Evolutionary conservation across 2,113 vertebrate genomes (phyloP).

Genomic region (Myrmecobius fasciatus): DNA sequence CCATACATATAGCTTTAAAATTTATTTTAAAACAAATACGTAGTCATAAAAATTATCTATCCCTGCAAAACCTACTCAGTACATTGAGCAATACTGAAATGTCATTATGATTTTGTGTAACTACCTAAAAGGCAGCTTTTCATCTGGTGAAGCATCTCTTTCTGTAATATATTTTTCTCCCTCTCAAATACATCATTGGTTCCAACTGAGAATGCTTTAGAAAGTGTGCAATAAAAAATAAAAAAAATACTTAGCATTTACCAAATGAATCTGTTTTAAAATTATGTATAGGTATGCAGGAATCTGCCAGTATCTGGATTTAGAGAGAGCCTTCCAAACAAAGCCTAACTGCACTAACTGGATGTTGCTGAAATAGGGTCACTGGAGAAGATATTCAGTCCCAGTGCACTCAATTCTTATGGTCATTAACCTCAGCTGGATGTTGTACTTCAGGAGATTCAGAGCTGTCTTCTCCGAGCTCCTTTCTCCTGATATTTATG

Average conservation of each 20-base stretch:
- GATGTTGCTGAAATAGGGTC: background rate
- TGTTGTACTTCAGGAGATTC: background rate
- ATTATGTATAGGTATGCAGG: constrained; percentile 45
- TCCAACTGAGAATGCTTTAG: constrained; percentile 72
- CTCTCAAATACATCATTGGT: constrained; percentile 73
- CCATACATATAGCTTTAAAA: constrained; percentile 76
- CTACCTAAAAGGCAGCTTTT: constrained; percentile 67
- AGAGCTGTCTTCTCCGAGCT: background rate
- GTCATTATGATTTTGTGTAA: constrained; percentile 70
- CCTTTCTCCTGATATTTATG: background rate
- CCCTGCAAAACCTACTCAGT: constrained; percentile 49
- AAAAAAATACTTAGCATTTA: constrained; percentile 73
- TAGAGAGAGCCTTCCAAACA: constrained; percentile 26
- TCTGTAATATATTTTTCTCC: constrained; percentile 61
- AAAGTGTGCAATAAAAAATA: constrained; percentile 66
- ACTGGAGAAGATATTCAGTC: background rate
- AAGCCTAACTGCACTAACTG: constrained; percentile 38
- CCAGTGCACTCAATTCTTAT: background rate
- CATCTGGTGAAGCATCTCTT: constrained; percentile 67
- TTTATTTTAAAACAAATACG: constrained; percentile 72
- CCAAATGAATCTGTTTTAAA: constrained; percentile 70
- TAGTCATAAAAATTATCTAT: constrained; percentile 73
- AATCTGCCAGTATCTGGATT: constrained; percentile 48
- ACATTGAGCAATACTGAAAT: constrained; percentile 57
- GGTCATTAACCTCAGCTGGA: background rate